A percentile compares a stretch with the other conserved stretches of the same genome.
These are phyloP conservation scores for Gryon sp. DNA, from an alignment of 1,140 invertebrate species.

Conservation along the genomic window DNA sequence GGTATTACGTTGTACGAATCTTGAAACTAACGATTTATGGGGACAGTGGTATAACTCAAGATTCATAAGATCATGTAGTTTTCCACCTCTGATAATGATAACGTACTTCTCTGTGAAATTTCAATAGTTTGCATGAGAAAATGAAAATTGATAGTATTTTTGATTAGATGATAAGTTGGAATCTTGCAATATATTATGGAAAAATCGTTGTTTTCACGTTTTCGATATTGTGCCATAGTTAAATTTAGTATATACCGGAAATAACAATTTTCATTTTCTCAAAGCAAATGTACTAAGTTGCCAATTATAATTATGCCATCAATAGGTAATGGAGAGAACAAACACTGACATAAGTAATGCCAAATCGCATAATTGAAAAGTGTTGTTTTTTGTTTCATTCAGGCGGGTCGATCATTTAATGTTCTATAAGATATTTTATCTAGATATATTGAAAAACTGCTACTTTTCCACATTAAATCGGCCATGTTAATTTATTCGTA, in stretches of 20 bases:
- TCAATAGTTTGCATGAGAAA: slow-evolving; percentile 12
- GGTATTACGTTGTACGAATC: slow-evolving; percentile 9
- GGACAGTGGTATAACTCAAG: slow-evolving; percentile 7
- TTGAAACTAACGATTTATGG: slow-evolving; percentile 12
- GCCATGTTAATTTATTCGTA: slow-evolving; percentile 65
- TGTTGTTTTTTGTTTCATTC: slow-evolving; percentile 34
- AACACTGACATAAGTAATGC: slow-evolving; percentile 49
- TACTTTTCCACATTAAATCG: slow-evolving; percentile 52
- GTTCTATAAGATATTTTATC: slow-evolving; percentile 44
- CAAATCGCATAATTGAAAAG: slow-evolving; percentile 47
- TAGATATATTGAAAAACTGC: slow-evolving; percentile 38
- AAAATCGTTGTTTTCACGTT: slow-evolving; percentile 17
- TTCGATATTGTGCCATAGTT: slow-evolving; percentile 58
- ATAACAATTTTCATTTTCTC: slow-evolving; percentile 26
- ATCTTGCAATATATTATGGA: not conserved
- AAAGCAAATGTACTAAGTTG: slow-evolving; percentile 30
- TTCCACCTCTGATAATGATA: not conserved
- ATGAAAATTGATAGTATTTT: slow-evolving; percentile 1
- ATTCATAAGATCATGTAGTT: slow-evolving; percentile 7
- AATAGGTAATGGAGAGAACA: slow-evolving; percentile 20
- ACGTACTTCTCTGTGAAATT: slow-evolving; percentile 1
- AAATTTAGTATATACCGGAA: slow-evolving; percentile 12
- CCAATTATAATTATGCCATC: slow-evolving; percentile 61
- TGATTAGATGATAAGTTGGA: slow-evolving; percentile 6
- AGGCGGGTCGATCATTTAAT: slow-evolving; percentile 31